A percentile compares a stretch with the other conserved stretches of the same genome.
Evolutionary conservation across 2,888 invertebrate species (phyloP).

Genomic region (Fragum whitleyi): DNA sequence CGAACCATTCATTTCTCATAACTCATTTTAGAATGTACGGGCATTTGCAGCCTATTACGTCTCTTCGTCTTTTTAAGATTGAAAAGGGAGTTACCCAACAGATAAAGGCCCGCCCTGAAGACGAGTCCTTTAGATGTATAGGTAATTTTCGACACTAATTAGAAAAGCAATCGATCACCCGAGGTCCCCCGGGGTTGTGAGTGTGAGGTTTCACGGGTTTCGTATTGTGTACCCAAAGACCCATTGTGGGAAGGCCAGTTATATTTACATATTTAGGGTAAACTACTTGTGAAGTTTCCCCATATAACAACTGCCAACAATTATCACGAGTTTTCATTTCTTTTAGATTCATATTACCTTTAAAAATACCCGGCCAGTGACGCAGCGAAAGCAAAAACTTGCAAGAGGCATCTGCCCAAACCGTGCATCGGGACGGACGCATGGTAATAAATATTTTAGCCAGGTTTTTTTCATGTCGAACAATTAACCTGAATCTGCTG

Average conservation of each 20-base stretch:
- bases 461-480: too few species aligned
- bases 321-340: background rate
- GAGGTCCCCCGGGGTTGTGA: constrained; percentile 42
- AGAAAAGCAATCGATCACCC: constrained; percentile 51
- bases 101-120: background rate
- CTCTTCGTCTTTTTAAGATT: background rate
- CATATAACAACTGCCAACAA: background rate
- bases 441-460: too few species aligned
- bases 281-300: constrained; percentile 4
- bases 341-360: background rate
- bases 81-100: constrained; percentile 15
- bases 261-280: constrained; percentile 22
- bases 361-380: background rate
- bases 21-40: background rate
- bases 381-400: background rate
- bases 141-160: constrained; percentile 55
- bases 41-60: background rate
- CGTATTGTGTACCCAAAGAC: constrained; percentile 23
- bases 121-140: constrained; percentile 19
- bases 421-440: too few species aligned
- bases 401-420: too few species aligned
- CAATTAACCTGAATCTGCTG: too few species aligned
- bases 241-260: constrained; percentile 7
- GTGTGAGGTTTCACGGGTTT: constrained; percentile 60
- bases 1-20: background rate